Base-by-base conservation (phyloP, 1,140 invertebrate genomes). In the Hypothenemus hampei region DNA sequence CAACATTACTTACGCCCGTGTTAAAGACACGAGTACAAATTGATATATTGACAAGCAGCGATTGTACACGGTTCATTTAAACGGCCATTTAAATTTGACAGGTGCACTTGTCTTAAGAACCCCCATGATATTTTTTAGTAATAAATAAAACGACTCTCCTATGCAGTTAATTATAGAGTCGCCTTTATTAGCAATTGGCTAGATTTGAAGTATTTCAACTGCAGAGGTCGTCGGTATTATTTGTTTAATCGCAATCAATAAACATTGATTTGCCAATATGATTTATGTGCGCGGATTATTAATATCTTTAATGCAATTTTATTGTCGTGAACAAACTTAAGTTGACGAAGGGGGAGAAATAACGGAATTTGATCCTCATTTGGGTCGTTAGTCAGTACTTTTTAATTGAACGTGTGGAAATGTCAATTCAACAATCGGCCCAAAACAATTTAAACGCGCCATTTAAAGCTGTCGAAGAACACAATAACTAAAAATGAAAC, bases 381-480 rank as follows among this genome's bases (percentile, higher is more conserved):
- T 31, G 26, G 26, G 8, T 31, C 10, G 13, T 31, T 31, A 8
- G 26, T 8, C 26, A 11, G 26, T 31, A 15, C 16, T 10, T n/a
- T n/a, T 37, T 8, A 7, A 16, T 37, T 37, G 16, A 37, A 37
- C 16, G 35, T 4, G 11, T 37, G 35, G 35, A 37, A 37, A 37
- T 15, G 16, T 10, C 35, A 37, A 37, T 43, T 11, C 40, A 43
- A 19, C 23, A 43, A 43, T 43, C 40, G 7, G 21, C 19, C 23
- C 23, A 23, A 16, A 11, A 21, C 19, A 45, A 45, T 22, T 26
- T 26, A 29, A 15, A 15, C 41, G 41, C 24, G n/a, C 41, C 41
- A 45, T 26, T 45, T 45, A 15, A 45, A 45, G 21, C n/a, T 45
- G 24, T 45, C 22, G 24, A 45, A 45, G 22, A 45, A 45, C 29